These are phyloP conservation scores for Hypena proboscidalis DNA, from an alignment of 2,888 invertebrate species.

Conservation along the genomic window DNA sequence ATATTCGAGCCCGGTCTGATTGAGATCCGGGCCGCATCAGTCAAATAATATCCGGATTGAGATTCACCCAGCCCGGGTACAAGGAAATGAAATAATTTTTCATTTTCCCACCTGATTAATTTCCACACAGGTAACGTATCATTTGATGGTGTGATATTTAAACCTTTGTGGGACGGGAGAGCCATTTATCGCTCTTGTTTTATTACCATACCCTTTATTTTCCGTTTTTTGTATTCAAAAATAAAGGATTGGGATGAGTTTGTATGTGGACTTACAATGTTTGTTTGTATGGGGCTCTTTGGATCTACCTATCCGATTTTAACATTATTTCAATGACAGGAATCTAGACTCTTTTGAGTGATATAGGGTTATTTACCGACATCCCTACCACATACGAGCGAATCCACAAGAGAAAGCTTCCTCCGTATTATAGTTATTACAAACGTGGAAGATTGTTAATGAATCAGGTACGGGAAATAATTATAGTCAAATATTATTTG, in stretches of 20 bases:
- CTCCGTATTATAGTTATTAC: too few relatives aligned
- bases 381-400: too few relatives aligned
- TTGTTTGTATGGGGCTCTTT: too few relatives aligned
- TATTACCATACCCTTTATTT: background rate
- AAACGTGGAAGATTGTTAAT: too few relatives aligned
- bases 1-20: slow-evolving; percentile 56
- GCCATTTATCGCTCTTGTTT: background rate
- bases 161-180: slow-evolving; percentile 13
- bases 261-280: background rate
- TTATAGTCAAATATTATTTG: too few relatives aligned
- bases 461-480: too few relatives aligned
- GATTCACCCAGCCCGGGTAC: slow-evolving; percentile 40
- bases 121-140: slow-evolving; percentile 35
- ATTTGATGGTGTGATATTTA: slow-evolving; percentile 20
- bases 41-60: slow-evolving; percentile 51
- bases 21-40: slow-evolving; percentile 75
- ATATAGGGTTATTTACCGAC: too few relatives aligned
- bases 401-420: too few relatives aligned
- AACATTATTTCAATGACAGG: too few relatives aligned
- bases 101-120: slow-evolving; percentile 59
- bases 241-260: background rate
- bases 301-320: too few relatives aligned
- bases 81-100: slow-evolving; percentile 66
- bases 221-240: background rate
- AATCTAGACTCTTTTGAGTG: too few relatives aligned